Evolutionary conservation across 2,113 vertebrate genomes (phyloP).

Genomic region (Athene cunicularia): DNA sequence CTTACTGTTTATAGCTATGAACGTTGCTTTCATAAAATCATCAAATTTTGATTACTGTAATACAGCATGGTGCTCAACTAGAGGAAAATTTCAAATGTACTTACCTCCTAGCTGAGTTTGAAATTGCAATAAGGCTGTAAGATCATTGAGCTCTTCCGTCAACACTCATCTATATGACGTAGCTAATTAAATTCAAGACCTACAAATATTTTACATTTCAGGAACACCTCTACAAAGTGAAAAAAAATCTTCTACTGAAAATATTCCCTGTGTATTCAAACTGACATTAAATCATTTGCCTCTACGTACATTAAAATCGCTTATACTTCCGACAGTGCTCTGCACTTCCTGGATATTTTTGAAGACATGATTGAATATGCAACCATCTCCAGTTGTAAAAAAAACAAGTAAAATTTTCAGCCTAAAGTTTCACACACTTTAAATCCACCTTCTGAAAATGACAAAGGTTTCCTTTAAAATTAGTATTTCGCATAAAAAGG

Average conservation of each 20-base stretch:
- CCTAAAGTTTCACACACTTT: not conserved
- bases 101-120: not conserved
- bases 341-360: not conserved
- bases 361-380: constrained; percentile 17
- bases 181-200: not conserved
- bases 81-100: not conserved
- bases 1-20: not conserved
- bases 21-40: not conserved
- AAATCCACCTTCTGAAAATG: constrained; percentile 12
- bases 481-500: constrained; percentile 27
- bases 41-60: constrained; percentile 15
- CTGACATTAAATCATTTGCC: not conserved
- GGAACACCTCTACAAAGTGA: not conserved
- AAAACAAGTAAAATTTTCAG: not conserved
- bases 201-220: constrained; percentile 23
- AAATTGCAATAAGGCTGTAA: not conserved
- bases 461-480: constrained; percentile 18
- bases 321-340: not conserved
- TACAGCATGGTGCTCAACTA: not conserved
- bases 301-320: not conserved
- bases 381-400: not conserved
- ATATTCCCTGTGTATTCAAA: not conserved
- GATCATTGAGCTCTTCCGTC: not conserved
- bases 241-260: constrained; percentile 1
- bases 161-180: not conserved